These are phyloP conservation scores for Capromys pilorides DNA, from an alignment of 2,797 vertebrate species.

Conservation along the genomic window DNA sequence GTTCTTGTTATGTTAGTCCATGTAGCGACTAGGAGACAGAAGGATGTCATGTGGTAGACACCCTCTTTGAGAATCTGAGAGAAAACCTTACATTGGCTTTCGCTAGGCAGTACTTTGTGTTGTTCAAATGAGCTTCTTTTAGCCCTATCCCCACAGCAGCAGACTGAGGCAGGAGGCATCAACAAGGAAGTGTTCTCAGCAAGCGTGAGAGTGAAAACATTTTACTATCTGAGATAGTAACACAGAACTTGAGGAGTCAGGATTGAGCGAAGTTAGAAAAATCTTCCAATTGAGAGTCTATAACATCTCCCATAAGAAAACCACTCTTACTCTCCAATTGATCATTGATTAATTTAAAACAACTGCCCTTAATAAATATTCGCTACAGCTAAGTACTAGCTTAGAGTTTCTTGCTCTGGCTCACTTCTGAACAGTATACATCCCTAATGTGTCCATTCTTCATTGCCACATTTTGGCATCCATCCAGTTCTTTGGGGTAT, in stretches of 20 bases:
- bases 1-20: not conserved
- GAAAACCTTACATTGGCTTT: not conserved
- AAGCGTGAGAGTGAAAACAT: not conserved
- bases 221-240: not conserved
- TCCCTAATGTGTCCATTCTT: not conserved
- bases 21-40: not conserved
- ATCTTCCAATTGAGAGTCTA: not conserved
- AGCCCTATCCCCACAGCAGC: not conserved
- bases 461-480: not conserved
- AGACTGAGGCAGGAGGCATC: not conserved
- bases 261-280: conserved; percentile 11
- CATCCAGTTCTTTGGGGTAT: not conserved
- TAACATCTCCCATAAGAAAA: not conserved
- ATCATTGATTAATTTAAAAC: conserved; percentile 26
- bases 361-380: not conserved
- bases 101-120: not conserved
- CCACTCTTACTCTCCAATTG: not conserved
- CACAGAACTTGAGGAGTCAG: not conserved
- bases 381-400: conserved; percentile 4
- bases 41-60: not conserved
- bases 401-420: not conserved
- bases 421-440: not conserved
- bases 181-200: not conserved
- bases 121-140: not conserved
- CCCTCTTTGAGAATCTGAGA: conserved; percentile 6